phyloP scores from a whole-genome alignment of 2,797 vertebrate species.

The Sebastes kiyomatsui region DNA sequence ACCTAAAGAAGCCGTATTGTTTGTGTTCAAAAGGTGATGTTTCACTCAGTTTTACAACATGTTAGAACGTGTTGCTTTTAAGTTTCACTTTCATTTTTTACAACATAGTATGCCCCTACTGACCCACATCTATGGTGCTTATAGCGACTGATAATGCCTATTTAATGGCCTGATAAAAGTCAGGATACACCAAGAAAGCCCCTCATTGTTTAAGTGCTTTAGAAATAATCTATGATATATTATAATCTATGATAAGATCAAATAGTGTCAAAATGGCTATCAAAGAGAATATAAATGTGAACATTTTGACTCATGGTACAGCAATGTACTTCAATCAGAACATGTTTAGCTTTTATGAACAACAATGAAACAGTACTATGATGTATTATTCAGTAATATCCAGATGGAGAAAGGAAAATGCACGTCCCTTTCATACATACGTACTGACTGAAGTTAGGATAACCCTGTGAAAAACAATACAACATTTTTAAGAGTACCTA shows the following conservation, averaged over 20 bases:
- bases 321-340: not conserved
- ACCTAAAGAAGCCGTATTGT: no score
- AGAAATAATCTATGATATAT: not conserved
- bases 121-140: no score
- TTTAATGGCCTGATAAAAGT: no score
- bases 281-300: not conserved
- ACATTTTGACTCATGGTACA: not conserved
- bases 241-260: not conserved
- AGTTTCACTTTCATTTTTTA: no score
- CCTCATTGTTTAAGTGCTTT: not conserved
- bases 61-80: no score
- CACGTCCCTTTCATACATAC: not conserved
- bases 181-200: not conserved
- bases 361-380: not conserved
- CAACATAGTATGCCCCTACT: no score
- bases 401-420: not conserved
- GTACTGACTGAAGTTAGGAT: not conserved
- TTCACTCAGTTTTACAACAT: no score
- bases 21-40: no score
- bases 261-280: not conserved
- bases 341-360: not conserved
- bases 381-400: not conserved
- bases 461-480: conserved; percentile 23
- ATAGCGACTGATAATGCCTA: no score
- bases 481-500: conserved; percentile 17